Conservation (phyloP, 2,888 invertebrate species). For the Agriopis marginaria region DNA sequence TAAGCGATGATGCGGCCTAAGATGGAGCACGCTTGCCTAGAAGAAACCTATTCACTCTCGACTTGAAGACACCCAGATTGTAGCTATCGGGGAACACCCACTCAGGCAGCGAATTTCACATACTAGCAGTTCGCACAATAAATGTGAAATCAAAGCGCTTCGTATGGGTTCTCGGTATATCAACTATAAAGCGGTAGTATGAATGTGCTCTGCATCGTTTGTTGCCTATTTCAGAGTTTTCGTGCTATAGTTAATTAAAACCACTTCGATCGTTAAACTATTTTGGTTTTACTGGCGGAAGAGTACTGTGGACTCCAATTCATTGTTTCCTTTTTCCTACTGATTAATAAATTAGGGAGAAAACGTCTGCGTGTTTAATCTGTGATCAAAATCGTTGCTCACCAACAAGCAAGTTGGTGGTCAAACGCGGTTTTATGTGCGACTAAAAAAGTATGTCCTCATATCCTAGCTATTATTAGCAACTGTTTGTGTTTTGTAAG, state of each 20-base stretch:
- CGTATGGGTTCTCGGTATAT: too few species aligned
- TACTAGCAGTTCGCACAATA: too few species aligned
- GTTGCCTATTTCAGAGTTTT: constrained; percentile 50
- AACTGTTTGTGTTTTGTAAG: constrained; percentile 56
- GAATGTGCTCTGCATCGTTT: constrained; percentile 12
- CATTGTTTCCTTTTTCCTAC: constrained; percentile 45
- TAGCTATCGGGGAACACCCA: too few species aligned
- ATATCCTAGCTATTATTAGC: not conserved
- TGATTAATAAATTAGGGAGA: not conserved
- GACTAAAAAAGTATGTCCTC: not conserved
- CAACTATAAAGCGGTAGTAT: too few species aligned
- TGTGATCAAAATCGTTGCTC: not conserved
- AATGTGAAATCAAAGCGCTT: too few species aligned
- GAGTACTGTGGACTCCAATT: constrained; percentile 46
- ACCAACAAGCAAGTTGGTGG: too few species aligned
- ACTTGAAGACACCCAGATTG: too few species aligned
- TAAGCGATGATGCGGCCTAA: too few species aligned
- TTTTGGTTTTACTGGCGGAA: constrained; percentile 58
- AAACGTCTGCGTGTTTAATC: not conserved
- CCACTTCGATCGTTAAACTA: constrained; percentile 76
- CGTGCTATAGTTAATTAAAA: constrained; percentile 69
- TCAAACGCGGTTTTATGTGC: too few species aligned
- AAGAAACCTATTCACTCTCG: too few species aligned
- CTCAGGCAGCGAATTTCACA: too few species aligned
- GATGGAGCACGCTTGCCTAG: too few species aligned